Evolutionary conservation across 2,113 vertebrate genomes (phyloP).

Genomic region (Tachysurus fulvidraco): DNA sequence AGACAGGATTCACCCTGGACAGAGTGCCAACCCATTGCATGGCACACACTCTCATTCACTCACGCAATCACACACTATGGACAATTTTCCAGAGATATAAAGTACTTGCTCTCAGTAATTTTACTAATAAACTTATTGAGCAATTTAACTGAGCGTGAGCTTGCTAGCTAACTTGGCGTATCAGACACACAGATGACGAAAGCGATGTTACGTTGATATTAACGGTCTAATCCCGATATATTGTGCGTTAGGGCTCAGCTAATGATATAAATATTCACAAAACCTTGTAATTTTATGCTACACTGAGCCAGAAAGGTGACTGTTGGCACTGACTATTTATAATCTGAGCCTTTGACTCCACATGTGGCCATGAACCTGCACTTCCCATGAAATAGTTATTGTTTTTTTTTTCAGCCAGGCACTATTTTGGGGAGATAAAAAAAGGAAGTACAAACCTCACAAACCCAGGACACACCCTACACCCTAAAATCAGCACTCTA

Average conservation of each 20-base stretch:
- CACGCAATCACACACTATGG: no score
- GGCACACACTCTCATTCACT: no score
- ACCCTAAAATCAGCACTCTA: constrained; percentile 29
- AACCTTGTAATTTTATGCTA: neutral
- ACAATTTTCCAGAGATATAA: no score
- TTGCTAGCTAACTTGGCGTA: neutral
- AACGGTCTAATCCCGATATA: neutral
- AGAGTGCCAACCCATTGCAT: no score
- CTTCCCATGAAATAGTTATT: constrained; percentile 41
- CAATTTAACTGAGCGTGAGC: neutral
- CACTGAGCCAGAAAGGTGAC: neutral
- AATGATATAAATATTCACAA: neutral
- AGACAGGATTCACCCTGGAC: no score
- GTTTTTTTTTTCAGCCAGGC: constrained; percentile 60
- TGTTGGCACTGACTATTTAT: neutral
- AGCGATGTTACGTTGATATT: neutral
- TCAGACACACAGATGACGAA: neutral
- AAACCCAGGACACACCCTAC: constrained; percentile 64
- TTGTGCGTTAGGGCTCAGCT: neutral
- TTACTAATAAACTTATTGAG: no score
- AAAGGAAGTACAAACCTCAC: constrained; percentile 67
- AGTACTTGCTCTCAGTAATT: no score
- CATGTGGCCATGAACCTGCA: neutral
- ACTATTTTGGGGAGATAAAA: constrained; percentile 64
- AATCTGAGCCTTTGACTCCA: neutral